These are phyloP conservation scores for Periparus ater DNA, from an alignment of 2,797 vertebrate genomes.

Conservation along the genomic window DNA sequence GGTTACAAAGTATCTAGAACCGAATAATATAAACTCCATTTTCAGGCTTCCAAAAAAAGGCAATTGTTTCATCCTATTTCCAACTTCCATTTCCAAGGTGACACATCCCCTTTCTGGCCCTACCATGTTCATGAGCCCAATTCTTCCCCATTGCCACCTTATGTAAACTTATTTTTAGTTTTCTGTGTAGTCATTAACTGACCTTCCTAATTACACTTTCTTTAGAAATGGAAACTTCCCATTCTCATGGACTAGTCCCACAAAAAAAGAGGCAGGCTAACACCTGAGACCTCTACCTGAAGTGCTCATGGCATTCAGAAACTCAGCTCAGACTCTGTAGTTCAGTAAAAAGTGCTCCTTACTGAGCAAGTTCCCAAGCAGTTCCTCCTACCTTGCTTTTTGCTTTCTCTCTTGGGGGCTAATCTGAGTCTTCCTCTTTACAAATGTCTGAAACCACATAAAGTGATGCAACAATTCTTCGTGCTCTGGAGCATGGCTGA, in stretches of 20 bases:
- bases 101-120: not conserved
- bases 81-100: not conserved
- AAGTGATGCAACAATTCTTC: not conserved
- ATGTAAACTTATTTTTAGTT: not conserved
- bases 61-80: not conserved
- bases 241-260: not conserved
- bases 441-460: conserved; percentile 3
- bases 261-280: not conserved
- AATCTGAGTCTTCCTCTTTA: conserved; percentile 29
- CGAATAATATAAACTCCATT: not conserved
- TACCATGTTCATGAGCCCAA: not conserved
- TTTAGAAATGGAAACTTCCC: not conserved
- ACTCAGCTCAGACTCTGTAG: not conserved
- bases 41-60: not conserved
- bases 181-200: not conserved
- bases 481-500: not conserved
- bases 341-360: not conserved
- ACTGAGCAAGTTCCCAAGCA: not conserved
- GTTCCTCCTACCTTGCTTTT: conserved; percentile 32
- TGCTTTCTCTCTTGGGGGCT: not conserved
- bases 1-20: not conserved
- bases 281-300: not conserved
- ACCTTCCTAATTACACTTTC: not conserved
- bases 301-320: not conserved
- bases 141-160: not conserved